Base-by-base conservation (phyloP, 2,888 invertebrate species). In the Gastracanthus pulcherrimus region DNA sequence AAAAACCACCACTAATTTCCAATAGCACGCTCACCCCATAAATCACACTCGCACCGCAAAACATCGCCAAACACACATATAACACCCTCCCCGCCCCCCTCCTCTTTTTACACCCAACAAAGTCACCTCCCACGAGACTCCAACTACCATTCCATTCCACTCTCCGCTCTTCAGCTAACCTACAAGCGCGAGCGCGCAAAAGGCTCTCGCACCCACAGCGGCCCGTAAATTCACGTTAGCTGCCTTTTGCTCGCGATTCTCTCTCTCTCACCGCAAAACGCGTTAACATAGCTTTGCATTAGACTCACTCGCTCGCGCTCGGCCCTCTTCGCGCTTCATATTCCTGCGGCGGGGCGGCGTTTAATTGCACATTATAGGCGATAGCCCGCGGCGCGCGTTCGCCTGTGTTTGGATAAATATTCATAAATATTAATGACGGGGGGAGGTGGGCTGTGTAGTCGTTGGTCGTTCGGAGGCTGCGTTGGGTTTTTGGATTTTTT, bases 271-370 rank as follows among this genome's bases (percentile, higher is more conserved):
- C 85, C 81, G 86, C 75, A 87, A 87, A 89, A 90, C 87, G 89
- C 88, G 89, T 89, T 90, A n/a, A 89, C 89, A 89, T 90, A 88
- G 89, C 88, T 90, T 90, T 89, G 88, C 88, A 89, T 90, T 90
- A 90, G 87, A 88, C 82, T 58, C 78, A 60, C 11, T 64, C 78
- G 26, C 60, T n/a, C n/a, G n/a, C n/a, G 72, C 71, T 26, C 81
- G 69, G n/a, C 64, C 66, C 71, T 75, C 48, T 70, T 70, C 26
- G 45, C 34, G 69, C 77, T 70, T 60, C 62, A 7, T 76, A 38
- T 36, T 60, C 34, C 51, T 31, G 31, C 38, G 1, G 16, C 29
- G 13, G 26, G 26, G n/a, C 75, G 9, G 13, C 79, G 84, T 89
- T 90, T 89, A 90, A 90, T 90, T 90, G 88, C 87, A 89, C 89